Percentiles rank a stretch among this genome's conserved stretches.
phyloP scores from a whole-genome alignment of 2,797 vertebrate species.

The Clarias fuscus region DNA sequence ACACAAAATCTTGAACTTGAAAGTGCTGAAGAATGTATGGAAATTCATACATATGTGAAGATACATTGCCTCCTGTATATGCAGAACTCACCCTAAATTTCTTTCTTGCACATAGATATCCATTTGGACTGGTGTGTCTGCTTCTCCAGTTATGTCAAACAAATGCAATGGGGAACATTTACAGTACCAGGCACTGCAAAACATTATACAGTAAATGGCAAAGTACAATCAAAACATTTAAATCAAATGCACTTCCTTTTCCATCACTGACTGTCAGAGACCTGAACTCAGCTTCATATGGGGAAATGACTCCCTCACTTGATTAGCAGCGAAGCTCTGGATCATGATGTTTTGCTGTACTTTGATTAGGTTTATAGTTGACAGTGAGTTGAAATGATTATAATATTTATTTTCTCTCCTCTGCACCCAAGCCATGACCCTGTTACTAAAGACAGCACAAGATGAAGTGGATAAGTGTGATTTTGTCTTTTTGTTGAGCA shows the following conservation, averaged over 20 bases:
- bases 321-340: constrained; percentile 38
- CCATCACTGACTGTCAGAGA: constrained; percentile 33
- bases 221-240: constrained; percentile 35
- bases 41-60: constrained; percentile 1
- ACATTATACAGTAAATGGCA: constrained; percentile 12
- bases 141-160: constrained; percentile 20
- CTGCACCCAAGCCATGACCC: not conserved
- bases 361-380: constrained; percentile 22
- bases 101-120: constrained; percentile 2
- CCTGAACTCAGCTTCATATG: constrained; percentile 28
- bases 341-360: not conserved
- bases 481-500: constrained; percentile 26
- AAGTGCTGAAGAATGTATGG: not conserved
- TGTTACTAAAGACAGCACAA: constrained; percentile 10
- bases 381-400: not conserved
- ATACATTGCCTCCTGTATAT: not conserved
- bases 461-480: constrained; percentile 20
- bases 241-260: constrained; percentile 22
- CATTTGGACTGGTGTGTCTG: not conserved
- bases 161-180: constrained; percentile 4
- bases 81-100: not conserved
- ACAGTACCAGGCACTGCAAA: constrained; percentile 15
- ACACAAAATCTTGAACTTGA: not conserved
- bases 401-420: constrained; percentile 10
- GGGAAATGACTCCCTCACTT: constrained; percentile 40